These are phyloP conservation scores for Peromyscus californicus DNA, from an alignment of 2,113 vertebrate species.

Conservation along the genomic window DNA sequence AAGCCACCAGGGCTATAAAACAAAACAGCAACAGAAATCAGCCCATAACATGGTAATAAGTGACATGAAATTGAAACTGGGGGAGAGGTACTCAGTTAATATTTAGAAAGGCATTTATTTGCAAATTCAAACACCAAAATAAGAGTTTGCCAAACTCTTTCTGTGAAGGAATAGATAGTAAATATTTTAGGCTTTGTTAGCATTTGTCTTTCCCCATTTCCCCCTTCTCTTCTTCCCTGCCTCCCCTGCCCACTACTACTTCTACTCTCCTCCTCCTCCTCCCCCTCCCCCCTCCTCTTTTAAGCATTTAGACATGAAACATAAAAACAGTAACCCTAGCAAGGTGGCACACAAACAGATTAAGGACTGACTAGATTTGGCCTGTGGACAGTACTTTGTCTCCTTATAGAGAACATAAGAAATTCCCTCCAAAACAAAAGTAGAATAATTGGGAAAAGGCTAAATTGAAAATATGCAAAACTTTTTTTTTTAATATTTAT, in stretches of 20 bases:
- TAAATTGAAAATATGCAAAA: neutral
- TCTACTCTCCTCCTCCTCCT: neutral
- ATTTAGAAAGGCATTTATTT: neutral
- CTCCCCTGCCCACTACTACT: neutral
- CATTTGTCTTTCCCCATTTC: neutral
- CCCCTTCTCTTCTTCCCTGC: neutral
- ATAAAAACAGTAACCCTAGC: neutral
- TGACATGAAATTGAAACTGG: constrained; percentile 7
- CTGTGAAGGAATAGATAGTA: neutral
- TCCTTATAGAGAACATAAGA: neutral
- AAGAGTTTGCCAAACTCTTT: neutral
- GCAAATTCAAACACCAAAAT: neutral
- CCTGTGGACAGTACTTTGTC: neutral
- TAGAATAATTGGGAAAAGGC: neutral
- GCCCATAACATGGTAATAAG: neutral
- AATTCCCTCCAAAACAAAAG: neutral
- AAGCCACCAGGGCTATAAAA: neutral
- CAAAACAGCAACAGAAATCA: neutral
- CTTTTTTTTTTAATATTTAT: neutral
- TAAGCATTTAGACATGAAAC: neutral
- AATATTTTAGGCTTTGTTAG: constrained; percentile 11
- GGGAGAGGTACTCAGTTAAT: neutral
- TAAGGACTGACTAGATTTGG: neutral
- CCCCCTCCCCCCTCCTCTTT: neutral
- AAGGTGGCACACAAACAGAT: neutral